Evolutionary conservation across 2,797 vertebrate species (phyloP).

Genomic region (Hypotaenidia okinawae): DNA sequence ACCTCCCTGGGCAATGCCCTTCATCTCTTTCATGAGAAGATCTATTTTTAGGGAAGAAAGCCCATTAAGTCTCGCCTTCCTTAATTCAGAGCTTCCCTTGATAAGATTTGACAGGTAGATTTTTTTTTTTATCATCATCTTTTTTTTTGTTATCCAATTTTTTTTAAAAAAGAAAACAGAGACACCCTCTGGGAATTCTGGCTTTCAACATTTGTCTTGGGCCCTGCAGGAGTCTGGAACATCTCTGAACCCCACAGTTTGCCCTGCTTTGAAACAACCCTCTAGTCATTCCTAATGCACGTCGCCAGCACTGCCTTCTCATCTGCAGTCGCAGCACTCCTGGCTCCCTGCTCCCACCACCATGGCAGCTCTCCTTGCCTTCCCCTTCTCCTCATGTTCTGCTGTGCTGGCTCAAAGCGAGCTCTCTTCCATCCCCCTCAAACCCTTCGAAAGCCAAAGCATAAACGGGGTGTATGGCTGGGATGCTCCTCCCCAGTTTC

Average conservation of each 20-base stretch:
- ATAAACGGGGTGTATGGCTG: fast-evolving
- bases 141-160: neutral
- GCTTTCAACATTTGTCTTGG: conserved; percentile 61
- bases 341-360: neutral
- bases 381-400: neutral
- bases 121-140: neutral
- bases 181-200: conserved; percentile 49
- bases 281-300: neutral
- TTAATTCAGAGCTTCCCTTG: conserved; percentile 13
- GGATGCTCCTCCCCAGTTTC: neutral
- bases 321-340: conserved; percentile 24
- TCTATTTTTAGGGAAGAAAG: conserved; percentile 58
- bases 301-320: neutral
- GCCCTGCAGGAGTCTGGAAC: conserved; percentile 62
- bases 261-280: conserved; percentile 44
- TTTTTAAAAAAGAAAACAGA: conserved; percentile 27
- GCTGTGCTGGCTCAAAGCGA: neutral
- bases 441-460: neutral
- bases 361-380: neutral
- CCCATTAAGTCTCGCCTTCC: conserved; percentile 6
- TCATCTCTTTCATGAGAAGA: conserved; percentile 30
- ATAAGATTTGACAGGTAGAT: conserved; percentile 38
- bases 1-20: conserved; percentile 54
- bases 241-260: conserved; percentile 51
- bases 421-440: neutral